Conservation (phyloP, 2,113 vertebrate species). For the Nothocercus nigrocapillus region DNA sequence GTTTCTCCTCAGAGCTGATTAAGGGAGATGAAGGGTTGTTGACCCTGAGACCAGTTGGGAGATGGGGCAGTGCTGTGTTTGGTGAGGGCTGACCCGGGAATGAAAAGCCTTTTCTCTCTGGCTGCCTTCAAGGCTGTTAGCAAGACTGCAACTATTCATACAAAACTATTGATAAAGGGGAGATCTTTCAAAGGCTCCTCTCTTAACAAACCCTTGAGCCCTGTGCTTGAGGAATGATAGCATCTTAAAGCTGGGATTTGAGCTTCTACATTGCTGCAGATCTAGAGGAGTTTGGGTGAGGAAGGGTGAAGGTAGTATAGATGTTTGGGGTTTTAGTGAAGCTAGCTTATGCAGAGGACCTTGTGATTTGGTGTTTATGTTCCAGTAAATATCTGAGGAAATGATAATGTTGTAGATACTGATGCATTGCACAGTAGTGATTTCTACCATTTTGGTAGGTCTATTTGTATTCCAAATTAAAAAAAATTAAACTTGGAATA, state of each 20-base stretch:
- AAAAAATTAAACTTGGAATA: not conserved
- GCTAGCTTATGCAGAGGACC: not conserved
- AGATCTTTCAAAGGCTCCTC: slow-evolving; percentile 2
- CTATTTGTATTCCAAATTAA: not conserved
- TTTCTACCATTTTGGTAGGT: not conserved
- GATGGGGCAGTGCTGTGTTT: not conserved
- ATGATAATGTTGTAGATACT: not conserved
- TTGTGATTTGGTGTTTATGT: not conserved
- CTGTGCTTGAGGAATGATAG: not conserved
- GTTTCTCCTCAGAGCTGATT: not conserved
- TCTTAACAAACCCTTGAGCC: not conserved
- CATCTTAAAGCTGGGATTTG: fast-evolving
- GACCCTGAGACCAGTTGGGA: not conserved
- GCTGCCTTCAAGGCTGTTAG: slow-evolving; percentile 16
- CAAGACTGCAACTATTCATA: not conserved
- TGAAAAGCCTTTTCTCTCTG: not conserved
- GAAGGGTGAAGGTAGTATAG: not conserved
- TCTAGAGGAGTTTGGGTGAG: not conserved
- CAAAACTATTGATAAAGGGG: not conserved
- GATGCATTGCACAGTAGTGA: not conserved
- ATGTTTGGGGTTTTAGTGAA: not conserved
- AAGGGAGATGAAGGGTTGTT: not conserved
- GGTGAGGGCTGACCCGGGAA: not conserved
- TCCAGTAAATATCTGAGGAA: not conserved
- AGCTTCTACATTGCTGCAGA: not conserved